Percentiles rank a stretch among this genome's conserved stretches.
These are phyloP conservation scores for Pachymerium ferrugineum DNA, from an alignment of 2,888 invertebrate species.

Conservation along the genomic window DNA sequence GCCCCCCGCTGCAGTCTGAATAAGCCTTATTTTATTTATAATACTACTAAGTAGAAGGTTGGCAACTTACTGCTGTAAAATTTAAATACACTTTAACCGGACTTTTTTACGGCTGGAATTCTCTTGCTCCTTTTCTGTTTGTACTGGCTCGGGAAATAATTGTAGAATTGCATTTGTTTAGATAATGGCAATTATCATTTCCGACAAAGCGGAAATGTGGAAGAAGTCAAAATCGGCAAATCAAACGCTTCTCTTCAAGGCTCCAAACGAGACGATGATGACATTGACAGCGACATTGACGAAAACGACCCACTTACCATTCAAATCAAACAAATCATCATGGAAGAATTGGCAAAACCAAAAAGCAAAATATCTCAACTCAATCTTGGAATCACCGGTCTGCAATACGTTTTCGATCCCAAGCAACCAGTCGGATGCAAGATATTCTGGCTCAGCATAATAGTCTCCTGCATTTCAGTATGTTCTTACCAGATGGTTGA, in stretches of 20 bases:
- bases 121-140: too few species aligned
- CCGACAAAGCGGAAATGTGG: not conserved
- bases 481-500: constrained; percentile 29
- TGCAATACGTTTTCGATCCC: constrained; percentile 20
- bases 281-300: not conserved
- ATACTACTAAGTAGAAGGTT: too few species aligned
- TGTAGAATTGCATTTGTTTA: not conserved
- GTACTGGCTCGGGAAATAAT: too few species aligned
- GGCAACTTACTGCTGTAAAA: too few species aligned
- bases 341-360: not conserved
- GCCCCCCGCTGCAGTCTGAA: too few species aligned
- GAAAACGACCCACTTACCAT: constrained; percentile 12
- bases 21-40: too few species aligned
- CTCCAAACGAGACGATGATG: not conserved
- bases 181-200: not conserved
- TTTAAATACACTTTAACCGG: too few species aligned
- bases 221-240: not conserved
- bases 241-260: not conserved
- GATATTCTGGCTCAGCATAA: constrained; percentile 20
- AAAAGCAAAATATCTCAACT: not conserved
- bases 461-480: constrained; percentile 25
- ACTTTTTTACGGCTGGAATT: too few species aligned
- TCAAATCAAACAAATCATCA: constrained; percentile 27
- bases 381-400: constrained; percentile 20
- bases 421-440: constrained; percentile 27